These are phyloP conservation scores for Globia sparganii DNA, from an alignment of 2,888 invertebrate genomes.

Conservation along the genomic window DNA sequence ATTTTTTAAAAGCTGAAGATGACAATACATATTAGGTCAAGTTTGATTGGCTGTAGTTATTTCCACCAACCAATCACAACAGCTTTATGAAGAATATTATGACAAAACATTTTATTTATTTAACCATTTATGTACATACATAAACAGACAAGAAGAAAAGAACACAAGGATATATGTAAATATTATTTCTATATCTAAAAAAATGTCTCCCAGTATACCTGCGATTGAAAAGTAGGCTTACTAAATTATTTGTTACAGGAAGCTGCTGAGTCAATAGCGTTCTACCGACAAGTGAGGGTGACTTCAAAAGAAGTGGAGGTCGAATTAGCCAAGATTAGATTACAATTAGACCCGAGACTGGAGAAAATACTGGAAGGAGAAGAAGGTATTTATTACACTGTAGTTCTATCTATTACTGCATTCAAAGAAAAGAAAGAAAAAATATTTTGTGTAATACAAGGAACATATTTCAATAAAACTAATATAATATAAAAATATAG, in stretches of 20 bases:
- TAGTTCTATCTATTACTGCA: background rate
- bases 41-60: too few relatives aligned
- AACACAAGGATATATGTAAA: background rate
- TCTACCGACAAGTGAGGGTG: constrained; percentile 75
- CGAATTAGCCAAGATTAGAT: constrained; percentile 77
- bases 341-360: constrained; percentile 79
- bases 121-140: too few relatives aligned
- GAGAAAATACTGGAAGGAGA: constrained; percentile 73
- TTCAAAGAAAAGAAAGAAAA: background rate
- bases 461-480: background rate
- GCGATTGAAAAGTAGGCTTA: background rate
- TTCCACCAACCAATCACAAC: too few relatives aligned
- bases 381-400: constrained; percentile 46
- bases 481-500: background rate
- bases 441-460: background rate
- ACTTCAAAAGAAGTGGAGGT: constrained; percentile 77
- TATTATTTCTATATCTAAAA: background rate
- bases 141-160: too few relatives aligned
- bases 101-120: too few relatives aligned
- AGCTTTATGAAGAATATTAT: too few relatives aligned
- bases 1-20: too few relatives aligned
- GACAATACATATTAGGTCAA: too few relatives aligned
- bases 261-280: constrained; percentile 79
- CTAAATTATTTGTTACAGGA: constrained; percentile 71
- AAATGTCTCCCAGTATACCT: background rate